These are phyloP conservation scores for Cheirogaleus major DNA, from an alignment of 2,797 vertebrate genomes.

Conservation along the genomic window DNA sequence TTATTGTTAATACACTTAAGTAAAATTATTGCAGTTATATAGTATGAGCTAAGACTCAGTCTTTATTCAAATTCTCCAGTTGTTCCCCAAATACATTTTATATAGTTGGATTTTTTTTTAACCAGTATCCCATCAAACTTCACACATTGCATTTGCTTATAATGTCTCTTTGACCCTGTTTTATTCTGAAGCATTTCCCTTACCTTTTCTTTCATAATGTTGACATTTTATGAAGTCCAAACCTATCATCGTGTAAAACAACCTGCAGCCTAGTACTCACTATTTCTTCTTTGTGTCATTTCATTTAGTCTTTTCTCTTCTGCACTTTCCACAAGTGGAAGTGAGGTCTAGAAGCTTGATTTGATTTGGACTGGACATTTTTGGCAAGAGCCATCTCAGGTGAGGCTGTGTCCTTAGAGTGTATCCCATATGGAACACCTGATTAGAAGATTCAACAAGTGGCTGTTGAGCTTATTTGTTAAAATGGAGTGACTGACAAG, in stretches of 20 bases:
- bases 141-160: neutral
- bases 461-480: neutral
- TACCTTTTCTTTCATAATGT: neutral
- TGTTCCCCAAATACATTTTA: neutral
- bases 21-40: neutral
- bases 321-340: neutral
- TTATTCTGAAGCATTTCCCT: neutral
- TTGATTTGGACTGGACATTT: neutral
- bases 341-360: neutral
- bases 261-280: neutral
- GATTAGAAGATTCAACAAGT: neutral
- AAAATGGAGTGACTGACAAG: neutral
- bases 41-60: neutral
- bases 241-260: neutral
- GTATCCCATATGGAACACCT: neutral
- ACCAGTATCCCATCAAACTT: neutral
- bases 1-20: neutral
- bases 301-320: neutral
- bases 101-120: neutral
- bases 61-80: neutral
- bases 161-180: neutral
- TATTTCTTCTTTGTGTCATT: neutral
- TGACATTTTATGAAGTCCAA: neutral
- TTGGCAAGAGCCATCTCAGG: neutral
- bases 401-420: neutral